Evolutionary conservation across 1,140 invertebrate species (phyloP).

Genomic region (Diabrotica undecimpunctata): DNA sequence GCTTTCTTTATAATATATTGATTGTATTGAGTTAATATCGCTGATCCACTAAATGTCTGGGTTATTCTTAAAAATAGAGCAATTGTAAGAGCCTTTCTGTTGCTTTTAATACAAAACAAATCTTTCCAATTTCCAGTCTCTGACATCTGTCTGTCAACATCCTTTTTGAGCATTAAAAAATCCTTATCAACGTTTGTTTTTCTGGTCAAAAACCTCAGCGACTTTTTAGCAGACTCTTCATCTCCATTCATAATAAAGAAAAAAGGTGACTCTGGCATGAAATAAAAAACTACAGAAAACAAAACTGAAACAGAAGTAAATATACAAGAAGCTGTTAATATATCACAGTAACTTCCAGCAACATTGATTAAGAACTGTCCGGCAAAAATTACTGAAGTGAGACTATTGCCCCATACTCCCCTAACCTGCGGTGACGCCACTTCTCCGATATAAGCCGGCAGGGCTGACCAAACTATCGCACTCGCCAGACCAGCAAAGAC

Average conservation of each 20-base stretch:
- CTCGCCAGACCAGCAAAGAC: slow-evolving; percentile 3
- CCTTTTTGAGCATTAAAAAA: slow-evolving; percentile 32
- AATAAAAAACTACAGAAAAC: slow-evolving; percentile 10
- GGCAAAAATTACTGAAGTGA: slow-evolving; percentile 50
- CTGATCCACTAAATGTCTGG: slow-evolving; percentile 36
- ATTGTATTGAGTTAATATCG: slow-evolving; percentile 30
- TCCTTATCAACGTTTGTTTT: slow-evolving; percentile 34
- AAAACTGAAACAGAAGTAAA: slow-evolving; percentile 11
- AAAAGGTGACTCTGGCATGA: slow-evolving; percentile 43
- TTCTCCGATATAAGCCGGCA: slow-evolving; percentile 63
- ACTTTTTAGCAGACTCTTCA: slow-evolving; percentile 30
- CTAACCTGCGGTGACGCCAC: slow-evolving; percentile 62
- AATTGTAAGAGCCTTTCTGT: slow-evolving; percentile 35
- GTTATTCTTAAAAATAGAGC: slow-evolving; percentile 30
- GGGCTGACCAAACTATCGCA: slow-evolving; percentile 5
- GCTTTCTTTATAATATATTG: slow-evolving; percentile 37
- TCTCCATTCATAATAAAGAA: slow-evolving; percentile 36
- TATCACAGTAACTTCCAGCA: slow-evolving; percentile 31
- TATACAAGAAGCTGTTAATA: slow-evolving; percentile 21
- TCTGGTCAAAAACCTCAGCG: slow-evolving; percentile 50
- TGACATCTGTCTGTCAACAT: slow-evolving; percentile 36
- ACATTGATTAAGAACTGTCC: slow-evolving; percentile 52
- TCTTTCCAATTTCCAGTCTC: slow-evolving; percentile 31
- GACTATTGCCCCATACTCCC: slow-evolving; percentile 53
- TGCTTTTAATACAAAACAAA: slow-evolving; percentile 36